A percentile compares a stretch with the other conserved stretches of the same genome.
Evolutionary conservation across 1,140 invertebrate genomes (phyloP).

Genomic region (Zeugodacus cucurbitae): DNA sequence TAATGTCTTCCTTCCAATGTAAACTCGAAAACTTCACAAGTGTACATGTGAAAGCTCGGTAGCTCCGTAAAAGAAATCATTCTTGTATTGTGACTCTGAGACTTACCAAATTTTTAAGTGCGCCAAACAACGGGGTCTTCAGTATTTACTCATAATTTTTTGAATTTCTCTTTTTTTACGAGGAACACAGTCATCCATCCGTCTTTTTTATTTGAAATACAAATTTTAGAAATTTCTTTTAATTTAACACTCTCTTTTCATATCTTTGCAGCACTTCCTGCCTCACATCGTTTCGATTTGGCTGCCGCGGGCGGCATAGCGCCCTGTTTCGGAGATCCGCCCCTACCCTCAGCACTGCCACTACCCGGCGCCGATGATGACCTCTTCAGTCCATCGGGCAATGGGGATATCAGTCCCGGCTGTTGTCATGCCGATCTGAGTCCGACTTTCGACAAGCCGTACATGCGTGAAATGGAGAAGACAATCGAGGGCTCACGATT

Average conservation of each 20-base stretch:
- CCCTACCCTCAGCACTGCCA: conserved; percentile 74
- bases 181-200: too few relatives aligned
- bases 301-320: conserved; percentile 69
- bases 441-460: conserved; percentile 82
- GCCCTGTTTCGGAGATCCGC: conserved; percentile 74
- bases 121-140: too few relatives aligned
- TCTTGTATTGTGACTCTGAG: too few relatives aligned
- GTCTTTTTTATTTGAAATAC: too few relatives aligned
- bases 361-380: conserved; percentile 81
- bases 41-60: too few relatives aligned
- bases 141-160: too few relatives aligned
- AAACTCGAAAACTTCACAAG: too few relatives aligned
- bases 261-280: conserved; percentile 67
- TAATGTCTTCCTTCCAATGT: too few relatives aligned
- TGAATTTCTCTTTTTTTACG: too few relatives aligned
- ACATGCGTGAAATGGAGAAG: conserved; percentile 83
- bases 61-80: too few relatives aligned
- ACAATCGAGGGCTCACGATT: conserved; percentile 90
- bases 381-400: conserved; percentile 78
- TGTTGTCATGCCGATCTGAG: conserved; percentile 73
- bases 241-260: neutral
- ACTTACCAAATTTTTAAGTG: too few relatives aligned
- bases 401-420: conserved; percentile 68
- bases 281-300: conserved; percentile 68
- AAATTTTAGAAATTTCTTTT: too few relatives aligned